A percentile compares a stretch with the other conserved stretches of the same genome.
Evolutionary conservation across 2,888 invertebrate genomes (phyloP).

Genomic region (Melanotus villosus): DNA sequence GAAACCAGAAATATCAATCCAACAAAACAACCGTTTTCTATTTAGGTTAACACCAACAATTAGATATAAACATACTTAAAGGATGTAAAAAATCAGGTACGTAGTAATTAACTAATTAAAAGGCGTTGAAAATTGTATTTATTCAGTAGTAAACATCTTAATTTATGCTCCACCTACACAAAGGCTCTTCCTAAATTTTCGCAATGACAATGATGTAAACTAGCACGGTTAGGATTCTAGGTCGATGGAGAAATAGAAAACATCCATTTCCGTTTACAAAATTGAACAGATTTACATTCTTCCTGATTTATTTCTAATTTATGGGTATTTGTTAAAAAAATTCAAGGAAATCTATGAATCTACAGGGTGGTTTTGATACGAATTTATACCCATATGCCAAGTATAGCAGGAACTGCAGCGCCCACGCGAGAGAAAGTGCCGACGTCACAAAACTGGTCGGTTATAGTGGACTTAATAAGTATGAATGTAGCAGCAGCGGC

Average conservation of each 20-base stretch:
- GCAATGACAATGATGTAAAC: slow-evolving; percentile 41
- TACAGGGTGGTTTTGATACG: slow-evolving; percentile 11
- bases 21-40: slow-evolving; percentile 1
- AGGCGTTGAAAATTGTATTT: background rate
- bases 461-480: slow-evolving; percentile 22
- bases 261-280: slow-evolving; percentile 28
- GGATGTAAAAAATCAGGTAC: background rate
- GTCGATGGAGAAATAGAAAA: slow-evolving; percentile 32
- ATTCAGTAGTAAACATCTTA: background rate
- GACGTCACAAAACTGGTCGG: slow-evolving; percentile 45
- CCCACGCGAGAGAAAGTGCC: slow-evolving; percentile 48
- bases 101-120: slow-evolving; percentile 3
- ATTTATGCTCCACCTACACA: slow-evolving; percentile 32
- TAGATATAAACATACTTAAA: background rate
- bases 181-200: slow-evolving; percentile 34
- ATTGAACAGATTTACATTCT: background rate
- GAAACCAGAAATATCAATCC: too few species aligned
- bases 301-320: background rate
- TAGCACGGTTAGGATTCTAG: slow-evolving; percentile 28
- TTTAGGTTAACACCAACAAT: background rate
- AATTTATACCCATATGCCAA: slow-evolving; percentile 24
- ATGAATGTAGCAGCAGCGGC: slow-evolving; percentile 11
- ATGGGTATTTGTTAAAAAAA: background rate
- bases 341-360: too few species aligned
- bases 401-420: slow-evolving; percentile 15